phyloP scores from a whole-genome alignment of 2,113 vertebrate species.

The Pomatorhinus ruficollis region DNA sequence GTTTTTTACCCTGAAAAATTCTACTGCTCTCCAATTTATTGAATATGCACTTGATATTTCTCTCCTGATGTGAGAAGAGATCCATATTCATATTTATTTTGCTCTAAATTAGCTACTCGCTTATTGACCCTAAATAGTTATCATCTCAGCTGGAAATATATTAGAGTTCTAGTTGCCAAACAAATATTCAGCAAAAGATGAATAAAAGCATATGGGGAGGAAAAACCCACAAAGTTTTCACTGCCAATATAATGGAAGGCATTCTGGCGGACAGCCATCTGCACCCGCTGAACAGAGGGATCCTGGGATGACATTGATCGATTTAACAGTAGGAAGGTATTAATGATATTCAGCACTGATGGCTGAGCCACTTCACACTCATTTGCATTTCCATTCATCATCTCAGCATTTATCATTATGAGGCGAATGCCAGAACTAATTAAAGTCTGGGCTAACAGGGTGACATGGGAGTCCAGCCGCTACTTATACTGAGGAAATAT shows the following conservation, averaged over 20 bases:
- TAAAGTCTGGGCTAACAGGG: slow-evolving; percentile 93
- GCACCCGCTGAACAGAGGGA: slow-evolving; percentile 79
- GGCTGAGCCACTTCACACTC: slow-evolving; percentile 88
- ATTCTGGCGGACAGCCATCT: slow-evolving; percentile 76
- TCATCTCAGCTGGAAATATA: slow-evolving; percentile 82
- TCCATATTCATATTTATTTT: slow-evolving; percentile 72
- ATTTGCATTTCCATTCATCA: slow-evolving; percentile 99
- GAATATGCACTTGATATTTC: background rate
- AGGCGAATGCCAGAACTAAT: slow-evolving; percentile 96
- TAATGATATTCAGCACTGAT: slow-evolving; percentile 91
- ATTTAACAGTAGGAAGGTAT: slow-evolving; percentile 92
- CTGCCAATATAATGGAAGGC: slow-evolving; percentile 72
- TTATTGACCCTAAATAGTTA: slow-evolving; percentile 81
- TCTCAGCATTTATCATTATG: slow-evolving; percentile 92
- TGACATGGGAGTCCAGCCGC: slow-evolving; percentile 83
- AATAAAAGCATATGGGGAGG: slow-evolving; percentile 79
- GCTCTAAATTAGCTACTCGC: slow-evolving; percentile 78
- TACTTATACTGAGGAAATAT: slow-evolving; percentile 76
- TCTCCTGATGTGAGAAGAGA: background rate
- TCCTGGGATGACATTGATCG: slow-evolving; percentile 91
- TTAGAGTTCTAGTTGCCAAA: slow-evolving; percentile 80
- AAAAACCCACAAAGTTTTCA: slow-evolving; percentile 66
- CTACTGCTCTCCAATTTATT: background rate
- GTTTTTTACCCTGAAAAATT: background rate
- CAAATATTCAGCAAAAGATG: slow-evolving; percentile 80